These are phyloP conservation scores for Hymenopus coronatus DNA, from an alignment of 2,888 invertebrate species.

Conservation along the genomic window DNA sequence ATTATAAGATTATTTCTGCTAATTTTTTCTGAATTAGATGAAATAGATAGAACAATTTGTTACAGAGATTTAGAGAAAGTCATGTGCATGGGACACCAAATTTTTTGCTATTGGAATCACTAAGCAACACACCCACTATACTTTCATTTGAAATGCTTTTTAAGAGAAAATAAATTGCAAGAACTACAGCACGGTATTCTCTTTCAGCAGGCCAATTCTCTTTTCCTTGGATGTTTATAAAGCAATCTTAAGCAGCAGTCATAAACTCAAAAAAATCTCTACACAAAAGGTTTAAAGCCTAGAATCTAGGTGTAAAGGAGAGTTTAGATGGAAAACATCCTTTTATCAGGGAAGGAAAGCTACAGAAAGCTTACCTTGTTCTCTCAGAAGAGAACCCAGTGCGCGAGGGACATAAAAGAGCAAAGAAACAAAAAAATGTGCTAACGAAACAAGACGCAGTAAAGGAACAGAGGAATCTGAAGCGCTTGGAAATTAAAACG, in stretches of 20 bases:
- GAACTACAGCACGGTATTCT: background rate
- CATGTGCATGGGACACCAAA: too few relatives aligned
- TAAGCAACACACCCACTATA: too few relatives aligned
- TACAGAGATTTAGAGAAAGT: too few relatives aligned
- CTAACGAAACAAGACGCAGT: background rate
- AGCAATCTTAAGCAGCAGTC: background rate
- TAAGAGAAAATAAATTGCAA: too few relatives aligned
- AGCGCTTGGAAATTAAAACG: background rate
- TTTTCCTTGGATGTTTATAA: background rate
- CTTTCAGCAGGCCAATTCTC: background rate
- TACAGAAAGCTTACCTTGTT: background rate
- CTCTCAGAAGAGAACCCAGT: background rate
- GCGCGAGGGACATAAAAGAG: background rate
- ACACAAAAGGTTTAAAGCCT: background rate
- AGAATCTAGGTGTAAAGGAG: background rate
- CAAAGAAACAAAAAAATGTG: background rate
- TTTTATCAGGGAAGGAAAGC: background rate
- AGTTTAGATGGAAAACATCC: background rate
- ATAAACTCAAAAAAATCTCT: background rate
- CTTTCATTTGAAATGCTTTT: too few relatives aligned
- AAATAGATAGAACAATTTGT: too few relatives aligned
- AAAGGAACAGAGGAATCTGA: background rate
- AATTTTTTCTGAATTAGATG: too few relatives aligned
- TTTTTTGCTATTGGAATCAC: too few relatives aligned
- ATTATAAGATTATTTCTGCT: too few relatives aligned